These are phyloP conservation scores for Ariolimax columbianus DNA, from an alignment of 2,888 invertebrate species.

Conservation along the genomic window DNA sequence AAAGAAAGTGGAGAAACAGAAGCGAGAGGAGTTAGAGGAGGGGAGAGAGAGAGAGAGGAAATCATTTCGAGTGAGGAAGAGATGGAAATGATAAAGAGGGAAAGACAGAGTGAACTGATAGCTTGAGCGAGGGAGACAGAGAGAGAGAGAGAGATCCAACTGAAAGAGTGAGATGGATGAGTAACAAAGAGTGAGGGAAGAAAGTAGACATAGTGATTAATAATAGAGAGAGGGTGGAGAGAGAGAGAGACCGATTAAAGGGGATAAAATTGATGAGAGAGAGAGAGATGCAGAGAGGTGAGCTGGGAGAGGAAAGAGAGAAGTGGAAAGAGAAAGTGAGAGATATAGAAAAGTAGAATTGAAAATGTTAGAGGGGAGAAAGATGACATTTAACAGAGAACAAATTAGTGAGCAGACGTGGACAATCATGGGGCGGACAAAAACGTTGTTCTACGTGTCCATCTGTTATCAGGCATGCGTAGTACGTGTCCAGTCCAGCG, in stretches of 20 bases:
- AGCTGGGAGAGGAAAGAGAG: neutral
- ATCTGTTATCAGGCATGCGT: too few species aligned
- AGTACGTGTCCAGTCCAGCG: too few species aligned
- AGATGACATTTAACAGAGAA: too few species aligned
- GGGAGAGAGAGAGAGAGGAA: neutral
- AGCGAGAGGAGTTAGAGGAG: neutral
- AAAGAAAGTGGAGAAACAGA: neutral
- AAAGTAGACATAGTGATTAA: neutral
- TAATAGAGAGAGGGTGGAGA: neutral
- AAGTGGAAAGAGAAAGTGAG: neutral
- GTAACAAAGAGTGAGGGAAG: neutral
- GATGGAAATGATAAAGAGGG: neutral
- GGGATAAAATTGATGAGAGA: too few species aligned
- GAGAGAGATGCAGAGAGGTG: neutral
- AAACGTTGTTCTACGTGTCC: too few species aligned
- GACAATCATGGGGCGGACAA: too few species aligned
- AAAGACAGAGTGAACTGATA: neutral
- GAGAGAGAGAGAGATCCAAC: neutral
- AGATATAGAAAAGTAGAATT: neutral
- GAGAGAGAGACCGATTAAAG: too few species aligned
- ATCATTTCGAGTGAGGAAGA: neutral
- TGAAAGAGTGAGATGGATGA: neutral
- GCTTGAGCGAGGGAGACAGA: neutral
- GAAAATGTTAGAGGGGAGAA: too few species aligned
- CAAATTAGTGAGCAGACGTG: too few species aligned